Base-by-base conservation (phyloP, 2,888 invertebrate species). In the Timandra comae region DNA sequence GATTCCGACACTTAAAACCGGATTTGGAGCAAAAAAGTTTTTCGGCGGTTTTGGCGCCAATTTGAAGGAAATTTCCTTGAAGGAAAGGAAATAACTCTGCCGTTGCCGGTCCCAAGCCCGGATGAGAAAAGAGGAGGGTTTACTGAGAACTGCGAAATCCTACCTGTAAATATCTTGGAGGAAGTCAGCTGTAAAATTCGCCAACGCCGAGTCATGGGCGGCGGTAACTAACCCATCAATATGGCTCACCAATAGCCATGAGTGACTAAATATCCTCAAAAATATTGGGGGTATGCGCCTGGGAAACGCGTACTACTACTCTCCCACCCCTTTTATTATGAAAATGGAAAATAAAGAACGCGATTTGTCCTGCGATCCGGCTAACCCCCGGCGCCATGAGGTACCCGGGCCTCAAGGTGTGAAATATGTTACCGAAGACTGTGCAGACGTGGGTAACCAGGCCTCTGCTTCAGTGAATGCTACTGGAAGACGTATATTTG, bases 401-500 rank as follows among this genome's bases (percentile, higher is more conserved):
- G 20, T 31, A 22, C 8, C 21, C 32, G 27, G 27, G 27, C 32
- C n/a, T 11, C 21, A 32, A 28, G 16, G 34, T 9, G 21, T n/a
- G n/a, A n/a, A n/a, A n/a, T n/a, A n/a, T n/a, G n/a, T n/a, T n/a
- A n/a, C n/a, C n/a, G n/a, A n/a, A n/a, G n/a, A n/a, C n/a, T n/a
- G n/a, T n/a, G n/a, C n/a, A n/a, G n/a, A n/a, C n/a, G n/a, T n/a
- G n/a, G 29, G 33, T 12, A 22, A 33, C 30, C 30, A 33, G 41
- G 33, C 41, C 27, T 30, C 29, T 22, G 12, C 23, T 8, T 6
- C 12, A 22, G 38, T 32, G 3, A 38, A 35, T 34, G 30, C 29
- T 22, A 26, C 41, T 38, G 38, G 40, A 16, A 40, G 37, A 34
- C 37, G 33, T 31, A 9, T 35, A 12, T n/a, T n/a, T n/a, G 27